These are phyloP conservation scores for Chrysochloris asiatica DNA, from an alignment of 2,113 vertebrate genomes.

Conservation along the genomic window DNA sequence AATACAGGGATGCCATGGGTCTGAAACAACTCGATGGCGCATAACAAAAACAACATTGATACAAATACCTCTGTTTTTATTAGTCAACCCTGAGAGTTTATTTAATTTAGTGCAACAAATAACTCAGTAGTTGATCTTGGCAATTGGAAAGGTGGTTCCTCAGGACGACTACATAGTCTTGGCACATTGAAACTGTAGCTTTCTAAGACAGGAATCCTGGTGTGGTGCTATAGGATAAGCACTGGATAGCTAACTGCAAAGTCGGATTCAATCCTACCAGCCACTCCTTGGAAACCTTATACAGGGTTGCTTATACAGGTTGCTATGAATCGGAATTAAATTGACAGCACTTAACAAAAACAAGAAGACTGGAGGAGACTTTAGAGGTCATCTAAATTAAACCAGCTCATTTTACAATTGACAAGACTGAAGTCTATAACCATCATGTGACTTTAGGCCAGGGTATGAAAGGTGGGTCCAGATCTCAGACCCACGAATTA, in stretches of 20 bases:
- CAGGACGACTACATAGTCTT: conserved; percentile 13
- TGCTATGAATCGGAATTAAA: too few species aligned
- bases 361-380: neutral
- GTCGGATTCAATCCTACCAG: too few species aligned
- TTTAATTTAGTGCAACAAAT: conserved; percentile 35
- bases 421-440: conserved; percentile 1
- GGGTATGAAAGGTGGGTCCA: neutral
- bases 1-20: too few species aligned
- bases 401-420: conserved; percentile 15
- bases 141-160: neutral
- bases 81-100: conserved; percentile 31
- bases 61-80: conserved; percentile 48
- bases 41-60: too few species aligned
- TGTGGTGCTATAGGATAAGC: too few species aligned
- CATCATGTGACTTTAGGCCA: neutral
- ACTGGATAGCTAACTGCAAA: too few species aligned
- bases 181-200: neutral
- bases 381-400: conserved; percentile 38
- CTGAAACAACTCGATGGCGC: too few species aligned
- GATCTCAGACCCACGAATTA: neutral
- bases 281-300: too few species aligned
- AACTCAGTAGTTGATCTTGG: conserved; percentile 34
- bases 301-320: too few species aligned
- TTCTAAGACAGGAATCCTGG: neutral
- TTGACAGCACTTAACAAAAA: too few species aligned